These are phyloP conservation scores for Solenodon paradoxus DNA, from an alignment of 2,113 vertebrate genomes.

Conservation along the genomic window DNA sequence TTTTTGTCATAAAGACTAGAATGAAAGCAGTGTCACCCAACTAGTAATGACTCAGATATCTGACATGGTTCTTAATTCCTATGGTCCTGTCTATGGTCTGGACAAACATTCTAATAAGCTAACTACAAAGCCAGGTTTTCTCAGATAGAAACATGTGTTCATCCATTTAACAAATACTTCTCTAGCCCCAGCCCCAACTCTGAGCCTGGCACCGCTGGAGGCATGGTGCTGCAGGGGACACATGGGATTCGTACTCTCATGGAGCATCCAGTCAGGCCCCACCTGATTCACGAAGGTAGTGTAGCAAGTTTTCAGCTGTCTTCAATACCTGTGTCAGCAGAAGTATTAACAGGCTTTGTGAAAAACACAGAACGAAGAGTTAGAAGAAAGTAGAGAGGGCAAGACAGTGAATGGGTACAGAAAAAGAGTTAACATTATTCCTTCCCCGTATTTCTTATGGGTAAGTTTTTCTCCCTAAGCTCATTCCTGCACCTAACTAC, in stretches of 20 bases:
- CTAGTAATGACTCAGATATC: background rate
- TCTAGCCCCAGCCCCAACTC: background rate
- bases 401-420: background rate
- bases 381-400: background rate
- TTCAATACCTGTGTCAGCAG: too few species aligned
- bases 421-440: background rate
- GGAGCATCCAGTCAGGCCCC: background rate
- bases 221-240: background rate
- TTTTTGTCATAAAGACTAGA: conserved; percentile 11
- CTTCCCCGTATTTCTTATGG: background rate
- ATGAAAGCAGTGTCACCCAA: background rate
- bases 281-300: background rate
- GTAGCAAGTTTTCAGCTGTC: background rate
- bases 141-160: conserved; percentile 18
- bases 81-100: conserved; percentile 11
- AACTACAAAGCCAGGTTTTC: background rate
- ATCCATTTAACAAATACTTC: conserved; percentile 44
- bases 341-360: background rate
- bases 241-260: background rate
- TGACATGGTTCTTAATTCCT: background rate
- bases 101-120: conserved; percentile 3
- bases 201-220: too few species aligned
- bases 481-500: background rate
- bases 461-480: background rate
- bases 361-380: conserved; percentile 33